Percentiles rank a stretch among this genome's conserved stretches.
phyloP scores from a whole-genome alignment of 2,888 invertebrate species.

The Drosophila tripunctata region DNA sequence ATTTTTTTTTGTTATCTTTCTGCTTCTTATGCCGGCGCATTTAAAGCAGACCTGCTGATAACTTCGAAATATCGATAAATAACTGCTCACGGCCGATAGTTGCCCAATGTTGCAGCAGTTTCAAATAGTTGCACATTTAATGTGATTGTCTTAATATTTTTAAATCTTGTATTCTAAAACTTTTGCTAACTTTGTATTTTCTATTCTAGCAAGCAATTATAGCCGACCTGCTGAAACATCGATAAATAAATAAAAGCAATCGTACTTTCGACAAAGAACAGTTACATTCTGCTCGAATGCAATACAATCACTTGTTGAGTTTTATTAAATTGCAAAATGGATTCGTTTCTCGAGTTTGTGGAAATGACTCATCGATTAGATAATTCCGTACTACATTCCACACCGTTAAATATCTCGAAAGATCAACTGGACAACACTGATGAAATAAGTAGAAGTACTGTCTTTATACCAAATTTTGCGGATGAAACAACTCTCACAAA shows the following conservation, averaged over 20 bases:
- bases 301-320: neutral
- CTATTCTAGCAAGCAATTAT: too few relatives aligned
- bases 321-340: neutral
- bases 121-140: too few relatives aligned
- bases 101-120: neutral
- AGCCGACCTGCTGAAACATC: too few relatives aligned
- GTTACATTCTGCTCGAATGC: slow-evolving; percentile 23
- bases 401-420: neutral
- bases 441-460: neutral
- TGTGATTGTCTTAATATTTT: too few relatives aligned
- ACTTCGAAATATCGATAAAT: slow-evolving; percentile 4
- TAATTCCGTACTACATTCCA: slow-evolving; percentile 19
- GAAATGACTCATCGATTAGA: slow-evolving; percentile 1
- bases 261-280: slow-evolving; percentile 18
- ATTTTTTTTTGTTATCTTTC: slow-evolving; percentile 57
- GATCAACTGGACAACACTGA: neutral
- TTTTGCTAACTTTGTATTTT: too few relatives aligned
- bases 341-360: neutral
- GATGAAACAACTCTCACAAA: neutral
- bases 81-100: too few relatives aligned
- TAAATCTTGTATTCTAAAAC: too few relatives aligned
- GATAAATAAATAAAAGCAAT: too few relatives aligned
- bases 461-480: neutral
- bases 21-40: slow-evolving; percentile 54
- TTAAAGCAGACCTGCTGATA: slow-evolving; percentile 29